phyloP scores from a whole-genome alignment of 2,797 vertebrate species.

The Poliocrania exsul region DNA sequence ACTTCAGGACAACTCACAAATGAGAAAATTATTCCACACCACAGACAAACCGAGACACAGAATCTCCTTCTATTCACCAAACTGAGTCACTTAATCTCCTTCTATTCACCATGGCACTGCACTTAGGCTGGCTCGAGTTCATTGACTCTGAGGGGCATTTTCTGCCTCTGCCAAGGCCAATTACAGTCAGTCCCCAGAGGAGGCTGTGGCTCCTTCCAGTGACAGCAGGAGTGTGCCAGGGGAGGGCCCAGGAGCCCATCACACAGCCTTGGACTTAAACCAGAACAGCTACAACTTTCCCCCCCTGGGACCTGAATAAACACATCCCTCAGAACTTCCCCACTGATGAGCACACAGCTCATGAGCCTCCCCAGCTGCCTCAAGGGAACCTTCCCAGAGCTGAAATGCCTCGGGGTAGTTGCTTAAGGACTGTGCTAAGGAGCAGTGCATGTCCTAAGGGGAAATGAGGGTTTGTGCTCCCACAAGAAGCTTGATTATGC shows the following conservation, averaged over 20 bases:
- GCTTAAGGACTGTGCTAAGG: background rate
- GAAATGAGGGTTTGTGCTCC: background rate
- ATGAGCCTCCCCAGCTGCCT: background rate
- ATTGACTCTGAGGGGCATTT: background rate
- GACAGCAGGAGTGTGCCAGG: background rate
- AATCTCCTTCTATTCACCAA: background rate
- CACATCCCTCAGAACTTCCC: slow-evolving; percentile 30
- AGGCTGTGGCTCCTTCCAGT: background rate
- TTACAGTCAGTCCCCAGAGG: background rate
- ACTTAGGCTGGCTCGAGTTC: background rate
- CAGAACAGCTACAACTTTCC: background rate
- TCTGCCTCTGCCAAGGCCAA: background rate
- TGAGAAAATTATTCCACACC: background rate
- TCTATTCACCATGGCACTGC: rapidly evolving
- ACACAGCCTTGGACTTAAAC: background rate
- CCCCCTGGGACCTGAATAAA: slow-evolving; percentile 34
- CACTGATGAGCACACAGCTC: slow-evolving; percentile 6
- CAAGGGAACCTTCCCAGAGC: slow-evolving; percentile 5
- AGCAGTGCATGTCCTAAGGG: background rate
- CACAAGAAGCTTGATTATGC: background rate
- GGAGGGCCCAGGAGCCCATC: slow-evolving; percentile 14
- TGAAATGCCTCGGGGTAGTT: background rate
- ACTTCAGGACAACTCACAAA: background rate
- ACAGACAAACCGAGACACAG: background rate
- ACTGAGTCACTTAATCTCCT: background rate